These are phyloP conservation scores for Babyrousa celebensis DNA, from an alignment of 2,797 vertebrate genomes.

Conservation along the genomic window DNA sequence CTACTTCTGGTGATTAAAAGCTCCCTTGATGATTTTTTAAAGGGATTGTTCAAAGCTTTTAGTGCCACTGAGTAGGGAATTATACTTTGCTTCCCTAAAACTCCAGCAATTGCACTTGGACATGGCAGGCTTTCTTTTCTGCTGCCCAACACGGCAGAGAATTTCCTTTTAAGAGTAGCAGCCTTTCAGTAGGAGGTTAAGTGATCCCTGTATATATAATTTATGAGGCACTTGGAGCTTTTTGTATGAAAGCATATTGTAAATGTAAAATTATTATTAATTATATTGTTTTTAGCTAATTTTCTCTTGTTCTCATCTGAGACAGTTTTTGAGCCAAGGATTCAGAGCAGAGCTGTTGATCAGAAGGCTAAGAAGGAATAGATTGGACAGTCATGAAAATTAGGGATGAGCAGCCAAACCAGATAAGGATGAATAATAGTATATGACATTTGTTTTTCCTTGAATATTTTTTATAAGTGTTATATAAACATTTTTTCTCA, in stretches of 20 bases:
- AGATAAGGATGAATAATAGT: background rate
- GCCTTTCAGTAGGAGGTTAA: conserved; percentile 83
- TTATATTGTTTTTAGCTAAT: conserved; percentile 67
- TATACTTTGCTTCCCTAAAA: conserved; percentile 76
- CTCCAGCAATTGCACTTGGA: conserved; percentile 30
- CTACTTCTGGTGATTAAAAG: conserved; percentile 87
- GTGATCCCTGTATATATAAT: conserved; percentile 84
- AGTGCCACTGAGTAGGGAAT: conserved; percentile 76
- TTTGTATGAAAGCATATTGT: conserved; percentile 75
- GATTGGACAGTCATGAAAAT: background rate
- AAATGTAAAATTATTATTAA: conserved; percentile 84
- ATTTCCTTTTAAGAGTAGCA: conserved; percentile 78
- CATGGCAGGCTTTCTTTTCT: conserved; percentile 62
- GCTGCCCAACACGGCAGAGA: conserved; percentile 47
- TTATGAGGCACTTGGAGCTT: conserved; percentile 80
- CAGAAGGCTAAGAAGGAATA: conserved; percentile 36
- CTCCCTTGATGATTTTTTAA: conserved; percentile 84
- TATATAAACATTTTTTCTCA: background rate
- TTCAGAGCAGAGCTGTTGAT: conserved; percentile 45
- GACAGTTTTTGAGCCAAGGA: conserved; percentile 57
- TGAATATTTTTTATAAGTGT: conserved; percentile 43
- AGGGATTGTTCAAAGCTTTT: conserved; percentile 86
- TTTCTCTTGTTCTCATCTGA: conserved; percentile 37
- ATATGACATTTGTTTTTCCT: background rate
- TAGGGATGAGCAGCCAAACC: background rate